Conservation (phyloP, 2,888 invertebrate species). For the Diloba caeruleocephala region DNA sequence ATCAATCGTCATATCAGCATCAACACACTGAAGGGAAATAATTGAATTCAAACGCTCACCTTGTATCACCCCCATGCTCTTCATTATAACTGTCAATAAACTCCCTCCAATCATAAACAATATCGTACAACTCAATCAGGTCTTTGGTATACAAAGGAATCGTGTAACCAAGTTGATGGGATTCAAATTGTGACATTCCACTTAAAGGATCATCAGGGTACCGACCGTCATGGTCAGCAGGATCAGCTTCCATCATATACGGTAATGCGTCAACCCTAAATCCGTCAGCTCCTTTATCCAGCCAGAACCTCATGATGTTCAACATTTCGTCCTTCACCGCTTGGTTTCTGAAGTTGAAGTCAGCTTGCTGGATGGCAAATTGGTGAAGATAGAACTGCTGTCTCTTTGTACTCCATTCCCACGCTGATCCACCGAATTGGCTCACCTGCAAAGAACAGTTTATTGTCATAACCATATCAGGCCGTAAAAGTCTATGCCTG, state of each 20-base stretch:
- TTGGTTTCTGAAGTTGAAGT: slow-evolving; percentile 91
- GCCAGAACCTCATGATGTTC: slow-evolving; percentile 92
- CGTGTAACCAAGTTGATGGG: slow-evolving; percentile 87
- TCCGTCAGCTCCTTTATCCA: slow-evolving; percentile 93
- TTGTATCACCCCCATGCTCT: slow-evolving; percentile 76
- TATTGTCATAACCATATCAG: no score
- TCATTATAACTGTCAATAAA: slow-evolving; percentile 84
- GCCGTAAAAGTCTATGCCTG: no score
- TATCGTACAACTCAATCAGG: slow-evolving; percentile 86
- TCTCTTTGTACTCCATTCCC: slow-evolving; percentile 91
- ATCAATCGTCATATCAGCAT: no score
- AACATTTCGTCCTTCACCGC: slow-evolving; percentile 85
- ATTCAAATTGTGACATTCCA: slow-evolving; percentile 76
- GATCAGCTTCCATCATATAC: slow-evolving; percentile 87
- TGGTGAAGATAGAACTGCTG: slow-evolving; percentile 92
- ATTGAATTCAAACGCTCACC: slow-evolving; percentile 62
- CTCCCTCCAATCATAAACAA: slow-evolving; percentile 89
- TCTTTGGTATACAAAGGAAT: slow-evolving; percentile 91
- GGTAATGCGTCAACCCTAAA: slow-evolving; percentile 92
- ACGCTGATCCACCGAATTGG: slow-evolving; percentile 91
- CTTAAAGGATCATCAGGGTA: slow-evolving; percentile 88
- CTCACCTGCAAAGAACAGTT: slow-evolving; percentile 70
- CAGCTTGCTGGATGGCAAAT: slow-evolving; percentile 90
- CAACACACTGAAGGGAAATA: no score
- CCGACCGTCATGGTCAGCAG: slow-evolving; percentile 68